phyloP scores from a whole-genome alignment of 2,797 vertebrate species.

The Microcaecilia unicolor region DNA sequence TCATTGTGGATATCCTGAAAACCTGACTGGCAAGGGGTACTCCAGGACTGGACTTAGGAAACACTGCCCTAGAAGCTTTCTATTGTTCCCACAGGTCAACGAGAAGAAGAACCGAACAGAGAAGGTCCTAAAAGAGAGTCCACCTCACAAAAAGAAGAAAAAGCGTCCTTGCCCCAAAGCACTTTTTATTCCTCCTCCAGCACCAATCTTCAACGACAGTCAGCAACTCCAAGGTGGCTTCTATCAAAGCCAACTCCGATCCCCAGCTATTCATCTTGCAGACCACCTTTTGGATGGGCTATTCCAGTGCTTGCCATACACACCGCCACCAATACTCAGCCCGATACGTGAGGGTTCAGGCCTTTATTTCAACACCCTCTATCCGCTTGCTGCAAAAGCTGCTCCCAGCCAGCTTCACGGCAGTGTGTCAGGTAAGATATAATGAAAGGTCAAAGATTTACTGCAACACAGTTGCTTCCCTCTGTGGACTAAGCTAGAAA shows the following conservation, averaged over 20 bases:
- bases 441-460: too few relatives aligned
- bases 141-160: slow-evolving; percentile 25
- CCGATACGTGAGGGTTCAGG: slow-evolving; percentile 51
- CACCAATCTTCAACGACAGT: not conserved
- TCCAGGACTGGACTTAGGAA: too few relatives aligned
- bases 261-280: slow-evolving; percentile 36
- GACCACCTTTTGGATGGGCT: slow-evolving; percentile 40
- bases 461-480: too few relatives aligned
- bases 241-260: slow-evolving; percentile 52
- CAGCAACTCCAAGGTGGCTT: not conserved
- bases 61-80: too few relatives aligned
- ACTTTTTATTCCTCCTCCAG: slow-evolving; percentile 26
- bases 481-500: too few relatives aligned
- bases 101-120: slow-evolving; percentile 3
- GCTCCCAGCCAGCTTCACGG: slow-evolving; percentile 14
- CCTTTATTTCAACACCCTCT: slow-evolving; percentile 53
- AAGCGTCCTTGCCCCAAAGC: slow-evolving; percentile 28
- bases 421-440: slow-evolving; percentile 33
- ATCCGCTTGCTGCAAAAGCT: slow-evolving; percentile 6
- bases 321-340: slow-evolving; percentile 63
- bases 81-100: not conserved
- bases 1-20: too few relatives aligned
- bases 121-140: too few relatives aligned
- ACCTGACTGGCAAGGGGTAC: too few relatives aligned
- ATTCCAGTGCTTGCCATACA: slow-evolving; percentile 47